Conservation (phyloP, 2,113 vertebrate genomes). For the Delphinapterus leucas region DNA sequence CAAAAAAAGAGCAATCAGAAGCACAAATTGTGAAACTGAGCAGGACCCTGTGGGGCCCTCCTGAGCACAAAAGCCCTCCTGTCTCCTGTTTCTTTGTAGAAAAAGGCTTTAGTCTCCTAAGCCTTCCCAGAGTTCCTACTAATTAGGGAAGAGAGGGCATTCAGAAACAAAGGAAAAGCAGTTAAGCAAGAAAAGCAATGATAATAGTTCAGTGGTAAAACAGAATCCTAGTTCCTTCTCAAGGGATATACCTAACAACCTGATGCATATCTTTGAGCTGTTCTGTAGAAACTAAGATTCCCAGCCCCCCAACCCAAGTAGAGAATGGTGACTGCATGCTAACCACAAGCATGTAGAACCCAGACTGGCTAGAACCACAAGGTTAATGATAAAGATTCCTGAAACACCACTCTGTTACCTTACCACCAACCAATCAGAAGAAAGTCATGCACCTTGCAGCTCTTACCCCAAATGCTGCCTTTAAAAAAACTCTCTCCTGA, state of each 20-base stretch:
- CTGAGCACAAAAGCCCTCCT: not conserved
- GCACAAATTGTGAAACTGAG: not conserved
- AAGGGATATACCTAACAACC: not conserved
- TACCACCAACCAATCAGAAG: not conserved
- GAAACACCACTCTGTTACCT: not conserved
- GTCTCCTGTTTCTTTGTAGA: not conserved
- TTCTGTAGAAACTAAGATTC: not conserved
- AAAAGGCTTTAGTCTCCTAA: not conserved
- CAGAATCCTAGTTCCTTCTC: not conserved
- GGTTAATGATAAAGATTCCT: not conserved
- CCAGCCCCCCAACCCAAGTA: not conserved
- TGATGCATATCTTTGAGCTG: not conserved
- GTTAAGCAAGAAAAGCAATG: not conserved
- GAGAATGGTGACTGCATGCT: not conserved
- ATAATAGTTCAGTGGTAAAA: not conserved
- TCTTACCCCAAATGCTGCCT: not conserved
- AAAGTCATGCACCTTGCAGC: not conserved
- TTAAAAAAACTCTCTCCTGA: not conserved
- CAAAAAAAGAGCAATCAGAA: not conserved
- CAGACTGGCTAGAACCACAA: not conserved
- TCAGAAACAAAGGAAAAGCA: not conserved
- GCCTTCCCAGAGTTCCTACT: not conserved
- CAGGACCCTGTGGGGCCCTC: not conserved
- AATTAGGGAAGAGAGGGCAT: not conserved
- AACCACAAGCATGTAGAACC: not conserved